A percentile compares a stretch with the other conserved stretches of the same genome.
These are phyloP conservation scores for Barnardius zonarius DNA, from an alignment of 2,113 vertebrate genomes.

Conservation along the genomic window DNA sequence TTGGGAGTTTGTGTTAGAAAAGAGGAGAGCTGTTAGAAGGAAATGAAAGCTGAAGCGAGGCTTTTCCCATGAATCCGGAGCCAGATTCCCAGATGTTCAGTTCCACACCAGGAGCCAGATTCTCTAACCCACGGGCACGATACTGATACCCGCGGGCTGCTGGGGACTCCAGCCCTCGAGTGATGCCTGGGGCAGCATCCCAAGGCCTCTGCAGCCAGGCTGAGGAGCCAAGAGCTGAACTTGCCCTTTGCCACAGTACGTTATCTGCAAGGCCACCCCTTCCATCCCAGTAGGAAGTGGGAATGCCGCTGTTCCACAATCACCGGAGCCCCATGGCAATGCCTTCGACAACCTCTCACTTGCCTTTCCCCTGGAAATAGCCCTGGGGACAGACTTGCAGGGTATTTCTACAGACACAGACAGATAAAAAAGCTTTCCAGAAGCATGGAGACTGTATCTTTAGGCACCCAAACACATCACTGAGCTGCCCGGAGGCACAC, in stretches of 20 bases:
- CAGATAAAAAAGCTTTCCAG: background rate
- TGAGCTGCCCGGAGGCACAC: rapidly evolving
- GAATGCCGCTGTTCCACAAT: background rate
- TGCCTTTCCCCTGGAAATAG: background rate
- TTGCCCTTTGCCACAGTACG: background rate
- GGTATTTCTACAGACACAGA: background rate
- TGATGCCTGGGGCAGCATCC: background rate
- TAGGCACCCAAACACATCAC: background rate
- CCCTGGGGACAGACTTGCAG: background rate
- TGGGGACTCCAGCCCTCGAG: rapidly evolving
- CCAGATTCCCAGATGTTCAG: background rate
- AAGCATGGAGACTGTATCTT: background rate
- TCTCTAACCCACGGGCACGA: background rate
- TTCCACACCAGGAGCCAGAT: background rate
- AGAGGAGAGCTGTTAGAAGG: background rate
- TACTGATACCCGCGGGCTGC: background rate
- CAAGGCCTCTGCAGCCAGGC: background rate
- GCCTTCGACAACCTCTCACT: background rate
- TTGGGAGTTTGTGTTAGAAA: background rate
- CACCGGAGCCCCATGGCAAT: background rate
- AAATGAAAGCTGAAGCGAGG: background rate
- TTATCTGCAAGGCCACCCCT: background rate
- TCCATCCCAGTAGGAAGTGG: background rate
- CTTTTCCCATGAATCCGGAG: background rate
- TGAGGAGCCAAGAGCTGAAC: background rate